A percentile compares a stretch with the other conserved stretches of the same genome.
These are phyloP conservation scores for Machaerirhynchus nigripectus DNA, from an alignment of 2,113 vertebrate species.

Conservation along the genomic window DNA sequence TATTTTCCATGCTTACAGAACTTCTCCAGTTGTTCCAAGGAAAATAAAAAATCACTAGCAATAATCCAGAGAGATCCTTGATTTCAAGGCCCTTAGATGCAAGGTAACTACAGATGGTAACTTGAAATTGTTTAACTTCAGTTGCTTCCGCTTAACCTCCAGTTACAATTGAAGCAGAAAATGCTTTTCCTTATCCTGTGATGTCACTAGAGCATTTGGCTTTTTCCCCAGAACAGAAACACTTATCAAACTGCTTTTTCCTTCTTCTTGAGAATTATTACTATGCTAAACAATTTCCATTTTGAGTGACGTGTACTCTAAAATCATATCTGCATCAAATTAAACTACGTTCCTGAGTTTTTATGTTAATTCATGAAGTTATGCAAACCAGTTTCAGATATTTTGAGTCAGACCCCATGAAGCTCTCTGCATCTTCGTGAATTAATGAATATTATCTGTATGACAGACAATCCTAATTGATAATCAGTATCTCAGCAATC, in stretches of 20 bases:
- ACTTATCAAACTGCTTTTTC: background rate
- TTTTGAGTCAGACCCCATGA: background rate
- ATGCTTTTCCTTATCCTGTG: background rate
- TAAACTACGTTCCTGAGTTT: background rate
- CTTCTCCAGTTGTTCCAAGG: background rate
- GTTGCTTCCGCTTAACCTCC: background rate
- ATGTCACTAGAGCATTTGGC: background rate
- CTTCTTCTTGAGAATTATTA: background rate
- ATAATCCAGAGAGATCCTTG: background rate
- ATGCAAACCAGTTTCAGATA: background rate
- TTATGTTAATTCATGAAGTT: background rate
- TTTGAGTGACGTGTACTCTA: background rate
- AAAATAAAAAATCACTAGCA: background rate
- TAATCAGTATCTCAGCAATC: background rate
- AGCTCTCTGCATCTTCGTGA: background rate
- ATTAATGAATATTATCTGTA: background rate
- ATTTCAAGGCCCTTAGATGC: background rate
- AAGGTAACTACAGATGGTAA: background rate
- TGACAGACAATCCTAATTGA: background rate
- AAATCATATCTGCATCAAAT: background rate
- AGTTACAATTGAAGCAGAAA: background rate
- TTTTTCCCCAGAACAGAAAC: background rate
- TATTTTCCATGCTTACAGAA: background rate
- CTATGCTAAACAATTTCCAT: background rate
- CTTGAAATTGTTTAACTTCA: background rate